phyloP scores from a whole-genome alignment of 2,797 vertebrate genomes.

The Gobio occitaniae region DNA sequence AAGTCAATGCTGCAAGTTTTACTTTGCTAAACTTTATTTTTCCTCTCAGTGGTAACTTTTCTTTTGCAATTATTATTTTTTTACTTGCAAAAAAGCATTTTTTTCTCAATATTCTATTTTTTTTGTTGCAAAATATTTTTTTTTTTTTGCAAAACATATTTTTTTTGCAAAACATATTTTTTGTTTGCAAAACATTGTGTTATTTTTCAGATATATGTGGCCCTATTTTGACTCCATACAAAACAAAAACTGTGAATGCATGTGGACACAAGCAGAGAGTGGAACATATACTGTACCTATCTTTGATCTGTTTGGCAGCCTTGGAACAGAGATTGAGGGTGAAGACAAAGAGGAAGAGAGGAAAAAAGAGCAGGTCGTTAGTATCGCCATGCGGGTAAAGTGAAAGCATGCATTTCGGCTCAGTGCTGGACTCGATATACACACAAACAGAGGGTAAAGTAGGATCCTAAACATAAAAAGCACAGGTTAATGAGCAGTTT shows the following conservation, averaged over 20 bases:
- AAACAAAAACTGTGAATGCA: background rate
- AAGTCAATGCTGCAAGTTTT: too few relatives aligned
- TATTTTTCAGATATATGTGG: too few relatives aligned
- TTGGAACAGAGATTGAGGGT: slow-evolving; percentile 68
- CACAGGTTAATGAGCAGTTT: background rate
- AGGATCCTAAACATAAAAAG: background rate
- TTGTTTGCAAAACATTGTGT: too few relatives aligned
- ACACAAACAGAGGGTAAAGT: slow-evolving; percentile 19
- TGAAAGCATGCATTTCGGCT: slow-evolving; percentile 71
- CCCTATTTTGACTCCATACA: too few relatives aligned
- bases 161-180: too few relatives aligned
- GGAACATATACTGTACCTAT: slow-evolving; percentile 87
- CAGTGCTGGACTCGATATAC: slow-evolving; percentile 34
- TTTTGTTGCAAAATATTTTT: too few relatives aligned
- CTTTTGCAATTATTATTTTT: too few relatives aligned
- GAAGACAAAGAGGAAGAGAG: slow-evolving; percentile 74
- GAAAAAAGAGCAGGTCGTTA: slow-evolving; percentile 79
- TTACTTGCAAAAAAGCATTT: too few relatives aligned
- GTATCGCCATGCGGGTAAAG: slow-evolving; percentile 80
- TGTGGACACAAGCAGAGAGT: slow-evolving; percentile 19
- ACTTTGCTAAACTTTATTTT: too few relatives aligned
- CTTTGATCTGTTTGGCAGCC: slow-evolving; percentile 96
- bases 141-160: too few relatives aligned
- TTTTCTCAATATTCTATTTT: too few relatives aligned
- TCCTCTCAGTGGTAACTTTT: too few relatives aligned